These are phyloP conservation scores for Enteromius argenteus DNA, from an alignment of 2,797 vertebrate genomes.

Conservation along the genomic window DNA sequence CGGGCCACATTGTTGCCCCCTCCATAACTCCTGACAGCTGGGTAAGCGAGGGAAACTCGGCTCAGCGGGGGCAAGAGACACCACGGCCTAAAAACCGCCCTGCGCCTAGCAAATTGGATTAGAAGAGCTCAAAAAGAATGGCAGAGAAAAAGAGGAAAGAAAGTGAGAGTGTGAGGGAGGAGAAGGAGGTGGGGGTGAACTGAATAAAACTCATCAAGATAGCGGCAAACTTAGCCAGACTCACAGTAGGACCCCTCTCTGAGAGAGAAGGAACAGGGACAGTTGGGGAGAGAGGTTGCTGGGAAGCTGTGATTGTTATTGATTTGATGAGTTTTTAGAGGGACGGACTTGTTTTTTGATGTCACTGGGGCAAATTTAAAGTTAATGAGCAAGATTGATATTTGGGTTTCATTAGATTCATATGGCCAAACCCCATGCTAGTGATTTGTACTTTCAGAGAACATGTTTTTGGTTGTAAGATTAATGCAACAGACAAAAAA, in stretches of 20 bases:
- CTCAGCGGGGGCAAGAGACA: constrained; percentile 81
- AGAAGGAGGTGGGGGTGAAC: background rate
- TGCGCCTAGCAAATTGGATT: constrained; percentile 83
- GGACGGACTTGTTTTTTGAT: background rate
- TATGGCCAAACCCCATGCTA: background rate
- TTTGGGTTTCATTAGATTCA: background rate
- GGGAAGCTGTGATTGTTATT: constrained; percentile 1
- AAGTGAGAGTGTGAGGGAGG: constrained; percentile 3
- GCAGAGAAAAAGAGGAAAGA: constrained; percentile 39
- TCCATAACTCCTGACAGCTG: constrained; percentile 94
- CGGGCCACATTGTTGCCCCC: constrained; percentile 89
- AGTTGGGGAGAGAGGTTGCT: background rate
- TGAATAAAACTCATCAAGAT: constrained; percentile 42
- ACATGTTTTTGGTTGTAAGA: background rate
- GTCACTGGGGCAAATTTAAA: background rate
- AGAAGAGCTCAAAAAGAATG: constrained; percentile 73
- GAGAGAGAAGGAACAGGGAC: background rate
- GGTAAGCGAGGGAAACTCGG: constrained; percentile 85
- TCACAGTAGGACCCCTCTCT: background rate
- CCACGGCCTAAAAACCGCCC: constrained; percentile 51
- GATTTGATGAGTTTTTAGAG: background rate
- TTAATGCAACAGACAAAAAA: constrained; percentile 27
- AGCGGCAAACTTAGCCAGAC: constrained; percentile 9
- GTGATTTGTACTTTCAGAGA: constrained; percentile 6
- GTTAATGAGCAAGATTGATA: constrained; percentile 4